A percentile compares a stretch with the other conserved stretches of the same genome.
phyloP scores from a whole-genome alignment of 2,888 invertebrate genomes.

The Noctua comes region DNA sequence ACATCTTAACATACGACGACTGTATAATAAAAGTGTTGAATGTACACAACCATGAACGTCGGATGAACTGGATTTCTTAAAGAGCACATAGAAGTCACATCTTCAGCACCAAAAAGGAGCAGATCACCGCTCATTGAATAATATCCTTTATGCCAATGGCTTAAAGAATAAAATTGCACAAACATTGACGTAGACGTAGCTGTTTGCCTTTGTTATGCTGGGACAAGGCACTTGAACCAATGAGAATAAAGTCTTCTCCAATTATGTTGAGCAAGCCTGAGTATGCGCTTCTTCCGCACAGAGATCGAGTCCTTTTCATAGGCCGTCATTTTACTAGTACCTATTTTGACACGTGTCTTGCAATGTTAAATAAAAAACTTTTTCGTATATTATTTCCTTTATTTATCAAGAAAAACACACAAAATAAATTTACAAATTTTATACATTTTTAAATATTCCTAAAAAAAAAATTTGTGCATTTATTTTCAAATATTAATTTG shows the following conservation, averaged over 20 bases:
- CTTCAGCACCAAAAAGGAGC: too few relatives aligned
- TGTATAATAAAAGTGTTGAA: slow-evolving; percentile 3
- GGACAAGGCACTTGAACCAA: too few relatives aligned
- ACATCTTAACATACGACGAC: slow-evolving; percentile 13
- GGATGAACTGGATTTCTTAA: neutral
- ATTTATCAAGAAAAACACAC: too few relatives aligned
- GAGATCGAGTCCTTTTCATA: too few relatives aligned
- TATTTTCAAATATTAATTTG: too few relatives aligned
- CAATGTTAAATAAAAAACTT: neutral
- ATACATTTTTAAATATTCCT: too few relatives aligned
- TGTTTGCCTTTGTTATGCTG: neutral
- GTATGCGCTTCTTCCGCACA: too few relatives aligned
- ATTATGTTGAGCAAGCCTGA: too few relatives aligned
- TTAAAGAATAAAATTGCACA: neutral
- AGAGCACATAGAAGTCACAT: neutral
- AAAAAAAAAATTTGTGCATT: too few relatives aligned
- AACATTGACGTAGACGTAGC: neutral
- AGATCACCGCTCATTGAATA: neutral
- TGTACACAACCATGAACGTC: slow-evolving; percentile 22
- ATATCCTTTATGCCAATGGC: neutral
- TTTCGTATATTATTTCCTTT: neutral
- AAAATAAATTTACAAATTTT: too few relatives aligned
- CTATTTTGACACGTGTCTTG: neutral
- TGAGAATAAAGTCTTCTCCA: too few relatives aligned
- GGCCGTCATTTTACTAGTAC: neutral